phyloP scores from a whole-genome alignment of 1,140 invertebrate genomes.

The Heliothis virescens region DNA sequence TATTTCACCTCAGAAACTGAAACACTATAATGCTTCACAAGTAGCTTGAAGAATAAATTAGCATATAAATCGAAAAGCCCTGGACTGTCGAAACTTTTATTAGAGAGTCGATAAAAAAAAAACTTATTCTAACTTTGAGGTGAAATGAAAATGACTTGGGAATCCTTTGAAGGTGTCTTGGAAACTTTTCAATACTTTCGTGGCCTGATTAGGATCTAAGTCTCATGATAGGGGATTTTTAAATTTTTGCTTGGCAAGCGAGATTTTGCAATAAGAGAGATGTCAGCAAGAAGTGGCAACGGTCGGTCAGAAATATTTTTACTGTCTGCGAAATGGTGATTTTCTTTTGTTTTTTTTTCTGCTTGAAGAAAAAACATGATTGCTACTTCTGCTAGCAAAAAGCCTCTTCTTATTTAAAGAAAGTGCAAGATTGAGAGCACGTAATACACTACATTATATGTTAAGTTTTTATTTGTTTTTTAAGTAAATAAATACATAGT shows the following conservation, averaged over 20 bases:
- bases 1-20: neutral
- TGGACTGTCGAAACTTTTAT: slow-evolving; percentile 47
- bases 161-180: slow-evolving; percentile 41
- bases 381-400: no score
- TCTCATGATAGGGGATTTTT: neutral
- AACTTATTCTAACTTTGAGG: slow-evolving; percentile 38
- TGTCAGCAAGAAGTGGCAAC: neutral
- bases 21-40: slow-evolving; percentile 20
- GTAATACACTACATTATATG: no score
- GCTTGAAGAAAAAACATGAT: no score
- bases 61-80: slow-evolving; percentile 47
- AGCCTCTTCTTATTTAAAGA: no score
- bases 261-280: neutral
- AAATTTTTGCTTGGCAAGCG: neutral
- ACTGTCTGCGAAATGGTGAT: no score
- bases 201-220: slow-evolving; percentile 42
- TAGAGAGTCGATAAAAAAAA: slow-evolving; percentile 46
- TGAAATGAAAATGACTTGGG: slow-evolving; percentile 43
- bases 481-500: no score
- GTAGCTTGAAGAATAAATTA: slow-evolving; percentile 45
- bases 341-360: no score
- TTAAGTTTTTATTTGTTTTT: no score
- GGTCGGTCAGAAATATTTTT: no score
- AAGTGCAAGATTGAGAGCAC: no score
- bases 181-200: slow-evolving; percentile 35